These are phyloP conservation scores for Peromyscus eremicus DNA, from an alignment of 2,797 vertebrate genomes.

Conservation along the genomic window DNA sequence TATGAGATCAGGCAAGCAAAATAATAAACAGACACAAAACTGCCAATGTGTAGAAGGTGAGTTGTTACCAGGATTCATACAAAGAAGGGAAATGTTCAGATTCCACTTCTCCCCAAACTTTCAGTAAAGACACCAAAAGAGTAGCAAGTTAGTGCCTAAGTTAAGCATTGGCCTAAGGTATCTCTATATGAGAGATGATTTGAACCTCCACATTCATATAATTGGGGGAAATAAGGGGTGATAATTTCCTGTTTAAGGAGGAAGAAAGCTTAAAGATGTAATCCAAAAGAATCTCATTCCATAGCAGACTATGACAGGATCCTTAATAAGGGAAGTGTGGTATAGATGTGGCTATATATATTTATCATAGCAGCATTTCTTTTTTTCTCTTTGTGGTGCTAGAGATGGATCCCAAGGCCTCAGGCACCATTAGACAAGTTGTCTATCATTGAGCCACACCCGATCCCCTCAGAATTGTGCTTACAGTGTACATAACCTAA, in stretches of 20 bases:
- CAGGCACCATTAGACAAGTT: neutral
- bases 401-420: neutral
- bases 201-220: neutral
- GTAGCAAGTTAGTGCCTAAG: neutral
- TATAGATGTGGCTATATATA: too few relatives aligned
- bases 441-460: neutral
- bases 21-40: too few relatives aligned
- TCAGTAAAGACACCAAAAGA: neutral
- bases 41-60: neutral
- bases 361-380: neutral
- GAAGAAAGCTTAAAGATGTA: neutral
- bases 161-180: neutral
- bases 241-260: neutral
- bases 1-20: neutral
- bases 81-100: neutral
- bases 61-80: neutral
- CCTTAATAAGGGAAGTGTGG: too few relatives aligned
- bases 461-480: neutral
- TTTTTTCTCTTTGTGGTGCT: neutral
- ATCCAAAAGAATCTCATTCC: neutral
- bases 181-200: neutral
- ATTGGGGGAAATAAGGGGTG: neutral
- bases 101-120: neutral
- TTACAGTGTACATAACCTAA: conserved; percentile 18
- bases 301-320: neutral